Conservation (phyloP, 2,797 vertebrate species). For the Fundulus diaphanus region DNA sequence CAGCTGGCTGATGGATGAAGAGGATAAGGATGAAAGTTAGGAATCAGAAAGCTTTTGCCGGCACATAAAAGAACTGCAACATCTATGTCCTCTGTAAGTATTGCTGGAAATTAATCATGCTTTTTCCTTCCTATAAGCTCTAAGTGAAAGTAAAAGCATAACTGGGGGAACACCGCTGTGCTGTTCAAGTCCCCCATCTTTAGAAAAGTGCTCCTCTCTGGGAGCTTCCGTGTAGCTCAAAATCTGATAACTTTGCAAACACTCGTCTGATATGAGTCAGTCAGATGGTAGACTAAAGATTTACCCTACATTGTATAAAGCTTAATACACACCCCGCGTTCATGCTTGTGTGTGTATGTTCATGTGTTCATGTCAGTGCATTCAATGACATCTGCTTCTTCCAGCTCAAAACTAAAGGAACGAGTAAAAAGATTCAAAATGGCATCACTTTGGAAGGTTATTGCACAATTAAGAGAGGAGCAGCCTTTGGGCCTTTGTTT, state of each 20-base stretch:
- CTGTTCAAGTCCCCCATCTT: slow-evolving; percentile 11
- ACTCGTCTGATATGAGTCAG: slow-evolving; percentile 20
- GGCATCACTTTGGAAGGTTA: slow-evolving; percentile 46
- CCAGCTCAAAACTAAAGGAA: slow-evolving; percentile 49
- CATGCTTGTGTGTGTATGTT: too few species aligned
- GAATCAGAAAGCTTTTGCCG: slow-evolving; percentile 32
- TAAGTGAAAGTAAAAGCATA: slow-evolving; percentile 36
- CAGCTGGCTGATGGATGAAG: slow-evolving; percentile 30
- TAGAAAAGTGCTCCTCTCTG: slow-evolving; percentile 22
- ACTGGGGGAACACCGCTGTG: slow-evolving; percentile 5
- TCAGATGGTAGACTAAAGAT: slow-evolving; percentile 39
- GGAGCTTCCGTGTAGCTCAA: slow-evolving; percentile 22
- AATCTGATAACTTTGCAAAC: slow-evolving; percentile 35
- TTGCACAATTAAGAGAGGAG: slow-evolving; percentile 77
- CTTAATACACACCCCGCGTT: slow-evolving; percentile 6
- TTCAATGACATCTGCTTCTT: slow-evolving; percentile 16
- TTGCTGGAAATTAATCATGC: slow-evolving; percentile 20
- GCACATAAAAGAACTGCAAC: slow-evolving; percentile 39
- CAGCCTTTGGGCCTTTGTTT: slow-evolving; percentile 72
- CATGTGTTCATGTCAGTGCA: slow-evolving; percentile 1
- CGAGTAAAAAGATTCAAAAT: slow-evolving; percentile 44
- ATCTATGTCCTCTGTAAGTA: slow-evolving; percentile 40
- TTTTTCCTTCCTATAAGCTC: slow-evolving; percentile 1
- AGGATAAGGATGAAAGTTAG: slow-evolving; percentile 49
- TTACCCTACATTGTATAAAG: slow-evolving; percentile 7